Conservation (phyloP, 2,113 vertebrate species). For the Gnathonemus longibarbis region DNA sequence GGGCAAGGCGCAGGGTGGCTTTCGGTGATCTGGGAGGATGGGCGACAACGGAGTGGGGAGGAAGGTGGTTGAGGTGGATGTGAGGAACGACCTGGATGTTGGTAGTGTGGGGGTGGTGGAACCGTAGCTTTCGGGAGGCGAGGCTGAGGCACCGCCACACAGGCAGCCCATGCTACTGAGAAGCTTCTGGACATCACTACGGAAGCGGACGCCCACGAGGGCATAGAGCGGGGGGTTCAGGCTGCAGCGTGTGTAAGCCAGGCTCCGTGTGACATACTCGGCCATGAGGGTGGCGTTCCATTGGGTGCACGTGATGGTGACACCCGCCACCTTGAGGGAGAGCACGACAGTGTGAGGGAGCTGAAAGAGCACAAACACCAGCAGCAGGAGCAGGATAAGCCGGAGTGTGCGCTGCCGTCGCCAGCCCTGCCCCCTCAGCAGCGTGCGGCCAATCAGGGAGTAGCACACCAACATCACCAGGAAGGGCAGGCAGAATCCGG, state of each 20-base stretch:
- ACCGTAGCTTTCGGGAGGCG: constrained; percentile 10
- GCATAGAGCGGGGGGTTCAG: constrained; percentile 88
- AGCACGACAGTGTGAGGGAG: constrained; percentile 78
- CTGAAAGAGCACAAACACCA: constrained; percentile 77
- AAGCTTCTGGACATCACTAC: constrained; percentile 67
- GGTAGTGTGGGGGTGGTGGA: constrained; percentile 30
- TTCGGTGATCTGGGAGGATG: no score
- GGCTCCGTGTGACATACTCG: constrained; percentile 68
- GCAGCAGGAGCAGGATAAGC: constrained; percentile 76
- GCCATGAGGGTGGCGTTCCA: constrained; percentile 59
- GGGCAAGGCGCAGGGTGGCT: neutral
- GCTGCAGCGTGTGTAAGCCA: constrained; percentile 81
- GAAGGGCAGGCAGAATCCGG: constrained; percentile 70
- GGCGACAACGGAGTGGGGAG: neutral
- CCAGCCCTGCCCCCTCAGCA: constrained; percentile 57
- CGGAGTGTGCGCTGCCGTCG: constrained; percentile 69
- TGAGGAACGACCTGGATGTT: neutral
- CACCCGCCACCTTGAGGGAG: constrained; percentile 57
- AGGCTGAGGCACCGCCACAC: accelerated
- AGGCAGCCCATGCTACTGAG: constrained; percentile 46
- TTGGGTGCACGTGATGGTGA: constrained; percentile 51
- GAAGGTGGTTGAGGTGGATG: neutral
- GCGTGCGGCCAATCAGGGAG: constrained; percentile 55
- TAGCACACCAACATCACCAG: constrained; percentile 77
- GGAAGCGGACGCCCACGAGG: constrained; percentile 80